Conservation (phyloP, 2,797 vertebrate genomes). For the Strix occidentalis region DNA sequence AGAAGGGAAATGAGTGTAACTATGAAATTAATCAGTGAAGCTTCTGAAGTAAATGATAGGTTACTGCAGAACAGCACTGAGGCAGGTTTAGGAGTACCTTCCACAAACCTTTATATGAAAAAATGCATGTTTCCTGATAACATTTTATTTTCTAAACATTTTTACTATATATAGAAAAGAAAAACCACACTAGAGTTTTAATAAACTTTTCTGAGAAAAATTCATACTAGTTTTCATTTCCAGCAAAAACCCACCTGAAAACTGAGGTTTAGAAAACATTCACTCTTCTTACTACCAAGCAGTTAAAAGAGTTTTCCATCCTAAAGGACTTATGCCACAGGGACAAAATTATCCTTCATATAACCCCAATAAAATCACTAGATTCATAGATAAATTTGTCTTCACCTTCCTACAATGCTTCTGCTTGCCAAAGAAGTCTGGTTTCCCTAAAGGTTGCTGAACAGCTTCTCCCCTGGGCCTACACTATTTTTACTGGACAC, state of each 20-base stretch:
- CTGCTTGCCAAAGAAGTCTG: neutral
- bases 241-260: neutral
- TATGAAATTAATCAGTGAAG: conserved; percentile 24
- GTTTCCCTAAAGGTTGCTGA: neutral
- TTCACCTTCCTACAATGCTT: neutral
- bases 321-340: neutral
- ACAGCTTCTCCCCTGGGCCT: neutral
- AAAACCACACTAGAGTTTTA: neutral
- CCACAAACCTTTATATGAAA: neutral
- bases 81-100: neutral
- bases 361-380: neutral
- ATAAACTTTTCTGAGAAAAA: neutral
- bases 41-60: conserved; percentile 11
- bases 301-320: neutral
- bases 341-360: neutral
- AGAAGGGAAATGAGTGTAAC: conserved; percentile 33
- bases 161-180: neutral
- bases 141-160: neutral
- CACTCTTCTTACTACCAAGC: neutral
- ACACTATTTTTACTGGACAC: neutral
- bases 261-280: neutral
- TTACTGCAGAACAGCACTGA: neutral
- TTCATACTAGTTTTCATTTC: neutral
- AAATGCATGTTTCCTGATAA: neutral
- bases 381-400: neutral